Conservation (phyloP, 2,797 vertebrate species). For the Steatocranus sp. region DNA sequence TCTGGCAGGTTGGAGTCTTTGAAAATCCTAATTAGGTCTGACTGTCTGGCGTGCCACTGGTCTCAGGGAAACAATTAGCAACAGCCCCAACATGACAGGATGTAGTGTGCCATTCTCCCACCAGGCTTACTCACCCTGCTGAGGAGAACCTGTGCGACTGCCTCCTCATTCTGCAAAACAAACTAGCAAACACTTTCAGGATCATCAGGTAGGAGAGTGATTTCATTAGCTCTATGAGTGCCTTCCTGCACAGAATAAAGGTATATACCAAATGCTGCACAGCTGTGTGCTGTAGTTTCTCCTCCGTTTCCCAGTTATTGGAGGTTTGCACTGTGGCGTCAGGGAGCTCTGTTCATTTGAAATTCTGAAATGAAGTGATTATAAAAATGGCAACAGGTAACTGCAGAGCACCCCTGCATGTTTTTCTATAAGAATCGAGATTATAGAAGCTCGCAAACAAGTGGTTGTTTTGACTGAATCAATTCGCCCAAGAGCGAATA, state of each 20-base stretch:
- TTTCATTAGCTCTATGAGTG: background rate
- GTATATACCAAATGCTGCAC: background rate
- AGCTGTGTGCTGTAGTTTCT: background rate
- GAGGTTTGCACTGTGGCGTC: background rate
- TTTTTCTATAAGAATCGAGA: background rate
- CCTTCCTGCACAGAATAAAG: background rate
- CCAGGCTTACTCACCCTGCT: conserved; percentile 33
- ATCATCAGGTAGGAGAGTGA: background rate
- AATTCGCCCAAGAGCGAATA: background rate
- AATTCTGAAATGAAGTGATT: background rate
- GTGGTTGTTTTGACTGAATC: background rate
- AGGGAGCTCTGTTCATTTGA: background rate
- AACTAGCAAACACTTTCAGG: conserved; percentile 3
- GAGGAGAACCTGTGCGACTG: conserved; percentile 19
- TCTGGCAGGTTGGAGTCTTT: conserved; percentile 51
- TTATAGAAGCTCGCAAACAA: background rate
- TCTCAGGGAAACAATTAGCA: conserved; percentile 65
- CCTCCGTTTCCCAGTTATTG: background rate
- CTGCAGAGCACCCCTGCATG: background rate
- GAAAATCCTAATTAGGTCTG: conserved; percentile 55
- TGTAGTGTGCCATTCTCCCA: conserved; percentile 35
- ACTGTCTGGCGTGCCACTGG: conserved; percentile 48
- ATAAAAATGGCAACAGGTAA: background rate
- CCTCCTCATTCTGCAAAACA: conserved; percentile 16
- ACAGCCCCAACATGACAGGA: conserved; percentile 53